phyloP scores from a whole-genome alignment of 2,888 invertebrate species.

The Gymnocheta viridis region DNA sequence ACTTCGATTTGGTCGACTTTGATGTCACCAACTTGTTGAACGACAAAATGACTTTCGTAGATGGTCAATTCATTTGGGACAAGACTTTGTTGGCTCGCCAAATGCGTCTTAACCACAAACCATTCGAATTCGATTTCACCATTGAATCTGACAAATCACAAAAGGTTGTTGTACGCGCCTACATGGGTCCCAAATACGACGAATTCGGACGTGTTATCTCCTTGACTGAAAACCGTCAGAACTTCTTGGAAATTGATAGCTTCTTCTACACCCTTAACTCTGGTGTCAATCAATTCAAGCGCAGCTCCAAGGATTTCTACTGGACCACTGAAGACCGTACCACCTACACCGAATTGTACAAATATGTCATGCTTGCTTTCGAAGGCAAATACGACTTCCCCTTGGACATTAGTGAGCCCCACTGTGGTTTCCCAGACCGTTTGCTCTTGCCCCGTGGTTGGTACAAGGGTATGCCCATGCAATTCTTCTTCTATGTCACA shows the following conservation, averaged over 20 bases:
- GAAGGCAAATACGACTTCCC: constrained; percentile 82
- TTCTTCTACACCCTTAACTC: constrained; percentile 84
- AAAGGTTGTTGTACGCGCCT: constrained; percentile 85
- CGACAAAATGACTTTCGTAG: constrained; percentile 77
- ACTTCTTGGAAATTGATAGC: constrained; percentile 86
- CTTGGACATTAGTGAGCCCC: constrained; percentile 82
- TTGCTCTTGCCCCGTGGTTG: constrained; percentile 86
- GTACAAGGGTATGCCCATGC: constrained; percentile 85
- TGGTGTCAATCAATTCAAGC: constrained; percentile 81
- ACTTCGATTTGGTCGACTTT: constrained; percentile 86
- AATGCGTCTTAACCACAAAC: constrained; percentile 87
- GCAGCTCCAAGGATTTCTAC: constrained; percentile 77
- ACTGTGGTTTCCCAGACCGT: constrained; percentile 85
- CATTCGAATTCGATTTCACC: constrained; percentile 85
- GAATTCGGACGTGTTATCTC: constrained; percentile 82
- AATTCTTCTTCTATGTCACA: constrained; percentile 84
- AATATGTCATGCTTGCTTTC: constrained; percentile 82
- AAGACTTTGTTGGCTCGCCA: constrained; percentile 84
- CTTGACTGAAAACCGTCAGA: constrained; percentile 77
- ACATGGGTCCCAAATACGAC: constrained; percentile 87
- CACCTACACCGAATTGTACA: constrained; percentile 81
- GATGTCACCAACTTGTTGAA: constrained; percentile 83
- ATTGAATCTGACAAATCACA: constrained; percentile 84
- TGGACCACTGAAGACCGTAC: constrained; percentile 84
- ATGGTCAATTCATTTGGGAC: constrained; percentile 81